Percentiles rank a stretch among this genome's conserved stretches.
Conservation (phyloP, 2,113 vertebrate species). For the Hypanus sabinus region DNA sequence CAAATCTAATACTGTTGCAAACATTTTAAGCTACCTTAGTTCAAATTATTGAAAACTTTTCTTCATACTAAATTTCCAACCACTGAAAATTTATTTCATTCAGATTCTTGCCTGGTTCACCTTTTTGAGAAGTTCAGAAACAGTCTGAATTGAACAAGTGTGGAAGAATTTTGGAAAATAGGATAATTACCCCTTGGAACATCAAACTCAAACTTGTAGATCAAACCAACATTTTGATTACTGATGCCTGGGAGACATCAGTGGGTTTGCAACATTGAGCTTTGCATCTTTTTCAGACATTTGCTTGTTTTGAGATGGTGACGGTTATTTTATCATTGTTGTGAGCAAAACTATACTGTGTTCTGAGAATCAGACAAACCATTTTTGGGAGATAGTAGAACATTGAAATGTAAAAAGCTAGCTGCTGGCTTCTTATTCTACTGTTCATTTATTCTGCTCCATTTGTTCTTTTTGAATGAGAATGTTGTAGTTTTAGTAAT, state of each 20-base stretch:
- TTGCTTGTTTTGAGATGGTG: background rate
- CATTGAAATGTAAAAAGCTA: background rate
- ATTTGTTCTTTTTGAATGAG: slow-evolving; percentile 9
- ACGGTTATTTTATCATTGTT: background rate
- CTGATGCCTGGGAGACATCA: background rate
- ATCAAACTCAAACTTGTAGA: background rate
- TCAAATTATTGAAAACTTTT: background rate
- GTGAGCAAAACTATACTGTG: background rate
- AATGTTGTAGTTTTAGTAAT: background rate
- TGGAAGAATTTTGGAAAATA: background rate
- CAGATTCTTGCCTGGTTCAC: background rate
- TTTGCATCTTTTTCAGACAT: background rate
- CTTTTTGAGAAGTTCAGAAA: background rate
- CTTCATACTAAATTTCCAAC: background rate
- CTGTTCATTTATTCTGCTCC: background rate
- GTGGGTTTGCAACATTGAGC: background rate
- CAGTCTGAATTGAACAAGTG: background rate
- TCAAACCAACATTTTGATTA: background rate
- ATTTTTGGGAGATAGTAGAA: background rate
- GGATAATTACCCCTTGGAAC: background rate
- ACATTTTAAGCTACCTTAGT: background rate
- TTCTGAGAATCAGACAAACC: background rate
- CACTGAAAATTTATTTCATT: background rate
- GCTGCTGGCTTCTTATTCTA: no score
- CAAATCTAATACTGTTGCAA: background rate